Conservation (phyloP, 2,888 invertebrate species). For the Anaspis maculata region DNA sequence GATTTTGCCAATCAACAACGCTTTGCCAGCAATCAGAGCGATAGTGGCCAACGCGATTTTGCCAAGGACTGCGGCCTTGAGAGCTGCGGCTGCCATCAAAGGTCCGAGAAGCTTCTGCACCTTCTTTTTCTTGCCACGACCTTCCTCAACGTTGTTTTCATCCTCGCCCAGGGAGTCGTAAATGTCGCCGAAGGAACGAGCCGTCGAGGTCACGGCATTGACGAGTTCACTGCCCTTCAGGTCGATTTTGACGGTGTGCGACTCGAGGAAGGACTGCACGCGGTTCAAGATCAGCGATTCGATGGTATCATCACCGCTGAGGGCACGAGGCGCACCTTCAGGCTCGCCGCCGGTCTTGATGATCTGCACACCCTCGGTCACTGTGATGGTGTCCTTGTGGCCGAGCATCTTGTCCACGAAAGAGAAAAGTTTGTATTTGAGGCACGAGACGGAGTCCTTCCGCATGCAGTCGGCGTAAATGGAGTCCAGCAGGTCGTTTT, state of each 20-base stretch:
- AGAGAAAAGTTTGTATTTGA: conserved; percentile 79
- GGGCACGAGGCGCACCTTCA: conserved; percentile 69
- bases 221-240: conserved; percentile 78
- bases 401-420: conserved; percentile 79
- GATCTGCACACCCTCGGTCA: conserved; percentile 77
- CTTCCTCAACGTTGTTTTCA: conserved; percentile 46
- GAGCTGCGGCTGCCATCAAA: conserved; percentile 61
- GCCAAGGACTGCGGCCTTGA: conserved; percentile 72
- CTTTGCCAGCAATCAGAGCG: conserved; percentile 79
- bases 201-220: conserved; percentile 69
- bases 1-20: conserved; percentile 74
- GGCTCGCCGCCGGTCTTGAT: conserved; percentile 60
- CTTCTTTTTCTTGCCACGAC: conserved; percentile 76
- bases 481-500: conserved; percentile 71
- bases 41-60: conserved; percentile 74
- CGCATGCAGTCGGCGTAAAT: conserved; percentile 70
- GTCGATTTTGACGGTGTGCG: conserved; percentile 76
- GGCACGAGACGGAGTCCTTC: conserved; percentile 76
- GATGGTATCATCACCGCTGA: conserved; percentile 56
- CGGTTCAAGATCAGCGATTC: conserved; percentile 58
- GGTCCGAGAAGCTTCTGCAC: conserved; percentile 71
- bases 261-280: conserved; percentile 66
- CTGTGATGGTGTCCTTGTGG: conserved; percentile 69
- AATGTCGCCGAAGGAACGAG: conserved; percentile 69
- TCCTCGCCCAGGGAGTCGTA: conserved; percentile 57